Base-by-base conservation (phyloP, 2,113 vertebrate genomes). In the Callionymus lyra region DNA sequence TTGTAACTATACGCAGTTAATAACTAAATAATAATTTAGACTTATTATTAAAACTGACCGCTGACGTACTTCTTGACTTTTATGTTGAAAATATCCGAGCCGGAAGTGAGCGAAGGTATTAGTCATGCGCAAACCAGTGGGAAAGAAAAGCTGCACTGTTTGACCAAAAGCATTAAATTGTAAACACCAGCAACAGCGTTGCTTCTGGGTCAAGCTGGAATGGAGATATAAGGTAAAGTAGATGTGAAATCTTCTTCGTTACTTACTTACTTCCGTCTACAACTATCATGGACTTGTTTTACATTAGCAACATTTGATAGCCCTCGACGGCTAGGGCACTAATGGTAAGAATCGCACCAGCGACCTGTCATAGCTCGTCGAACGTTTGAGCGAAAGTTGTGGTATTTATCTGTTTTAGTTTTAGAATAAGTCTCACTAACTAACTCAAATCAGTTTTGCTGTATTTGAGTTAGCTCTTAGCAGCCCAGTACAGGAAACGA, bases 141-240 rank as follows among this genome's bases (percentile, higher is more conserved):
- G 47, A 44, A 65, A 55, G 68, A 56, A 53, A 51, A 32, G 32
- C 52, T 19, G 2, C 55, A 38, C 38, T 15, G 19, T 49, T 40
- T 8, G 31, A 47, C 36, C 41, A 33, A 46, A 39, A 16, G 61
- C 18, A 18, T 35, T 35, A 47, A 44, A 53, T 12, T 73, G 71
- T 71, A 73, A 79, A 75, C 69, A 77, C 61, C 59, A 47, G 39
- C 32, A n/a, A 16, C 53, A 4, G 36, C 31, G 19, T 31, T 15
- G 41, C 39, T 44, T 44, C n/a, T 59, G 2, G 19, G n/a, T n/a
- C 16, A 34, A 13, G 12, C 11, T 31, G 56, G 38, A 46, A 81
- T 77, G 79, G 58, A 68, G 51, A 38, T 61, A 39, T 73, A 70
- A 76, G 79, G 79, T 81, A 75, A 70, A 40, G 2, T 6, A 21